These are phyloP conservation scores for Melanostoma scalare DNA, from an alignment of 2,888 invertebrate genomes.

Conservation along the genomic window DNA sequence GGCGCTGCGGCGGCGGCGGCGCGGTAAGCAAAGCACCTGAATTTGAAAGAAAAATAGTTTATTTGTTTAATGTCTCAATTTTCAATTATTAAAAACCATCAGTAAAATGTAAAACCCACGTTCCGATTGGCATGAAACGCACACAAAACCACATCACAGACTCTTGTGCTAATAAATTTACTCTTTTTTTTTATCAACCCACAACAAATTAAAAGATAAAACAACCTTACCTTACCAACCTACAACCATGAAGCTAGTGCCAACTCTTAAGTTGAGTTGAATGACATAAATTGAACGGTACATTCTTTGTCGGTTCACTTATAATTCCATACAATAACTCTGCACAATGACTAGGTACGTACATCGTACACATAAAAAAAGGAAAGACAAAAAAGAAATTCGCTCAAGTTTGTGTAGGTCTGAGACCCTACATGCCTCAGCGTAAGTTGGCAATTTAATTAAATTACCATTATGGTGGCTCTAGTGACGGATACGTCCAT, in stretches of 20 bases:
- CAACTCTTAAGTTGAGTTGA: conserved; percentile 41
- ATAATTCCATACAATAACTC: conserved; percentile 48
- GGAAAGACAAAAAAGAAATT: conserved; percentile 5
- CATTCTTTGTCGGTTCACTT: conserved; percentile 55
- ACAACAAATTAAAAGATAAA: neutral
- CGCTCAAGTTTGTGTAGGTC: conserved; percentile 1
- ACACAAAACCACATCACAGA: too few relatives aligned
- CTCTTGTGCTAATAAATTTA: too few relatives aligned
- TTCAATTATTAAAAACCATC: too few relatives aligned
- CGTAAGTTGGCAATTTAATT: conserved; percentile 50
- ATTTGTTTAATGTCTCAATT: too few relatives aligned
- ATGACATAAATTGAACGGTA: conserved; percentile 61
- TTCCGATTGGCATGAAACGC: too few relatives aligned
- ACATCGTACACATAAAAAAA: neutral
- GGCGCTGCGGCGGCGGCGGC: too few relatives aligned
- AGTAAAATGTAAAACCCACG: too few relatives aligned
- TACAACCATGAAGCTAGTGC: conserved; percentile 29
- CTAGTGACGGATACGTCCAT: conserved; percentile 25
- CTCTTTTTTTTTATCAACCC: too few relatives aligned
- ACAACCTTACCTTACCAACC: conserved; percentile 4
- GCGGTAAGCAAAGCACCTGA: too few relatives aligned
- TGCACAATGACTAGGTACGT: conserved; percentile 4
- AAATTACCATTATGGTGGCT: conserved; percentile 51
- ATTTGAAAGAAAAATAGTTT: too few relatives aligned
- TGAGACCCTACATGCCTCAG: conserved; percentile 19